Evolutionary conservation across 2,797 vertebrate species (phyloP), one percentile per base, ranked within the genome.

Genomic region (Catamblyrhynchus diadema): DNA sequence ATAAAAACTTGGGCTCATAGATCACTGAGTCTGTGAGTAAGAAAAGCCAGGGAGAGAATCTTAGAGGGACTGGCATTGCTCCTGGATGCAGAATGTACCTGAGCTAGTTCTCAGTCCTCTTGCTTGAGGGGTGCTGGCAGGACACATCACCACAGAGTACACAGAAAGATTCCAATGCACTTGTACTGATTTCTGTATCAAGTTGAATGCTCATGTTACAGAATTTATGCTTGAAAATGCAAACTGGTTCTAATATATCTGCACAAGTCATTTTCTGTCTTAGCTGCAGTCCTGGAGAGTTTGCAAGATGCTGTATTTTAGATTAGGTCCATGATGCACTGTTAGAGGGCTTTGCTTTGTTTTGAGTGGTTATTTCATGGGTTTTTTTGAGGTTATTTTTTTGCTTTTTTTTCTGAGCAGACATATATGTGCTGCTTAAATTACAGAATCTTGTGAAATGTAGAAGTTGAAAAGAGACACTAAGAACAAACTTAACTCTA

Each of bases 141-240:
- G 56, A 80, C 44, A 32, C 17, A 33, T 45, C 78, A 57, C 53
- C 64, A 53, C 37, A 78, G 41, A 57, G 28, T 3, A 28, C 37
- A 45, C 23, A 42, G 39, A 77, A 39, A n/a, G 2, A 5, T 1
- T n/a, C 66, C 77, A 45, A 10, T 14, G 9, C 24, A 32, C 28
- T 70, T 66, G 23, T 14, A 10, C 19, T 15, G n/a, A 35, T 11
- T 70, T 81, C 35, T 56, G 14, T 19, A 60, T 37, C 41, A 57
- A 61, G n/a, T 7, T 57, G 8, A 37, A 60, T 4, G 10, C 48
- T 50, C 14, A 5, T 0, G 0, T 39, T 57, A 67, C 12, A 57
- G n/a, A 53, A 67, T 24, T 50, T 39, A 45, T 0, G 1, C 8
- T 75, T 5, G 6, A 14, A 80, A 41, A 24, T 67, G 10, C 48